Base-by-base conservation (phyloP, 2,888 invertebrate genomes). In the Catocala fraxini region DNA sequence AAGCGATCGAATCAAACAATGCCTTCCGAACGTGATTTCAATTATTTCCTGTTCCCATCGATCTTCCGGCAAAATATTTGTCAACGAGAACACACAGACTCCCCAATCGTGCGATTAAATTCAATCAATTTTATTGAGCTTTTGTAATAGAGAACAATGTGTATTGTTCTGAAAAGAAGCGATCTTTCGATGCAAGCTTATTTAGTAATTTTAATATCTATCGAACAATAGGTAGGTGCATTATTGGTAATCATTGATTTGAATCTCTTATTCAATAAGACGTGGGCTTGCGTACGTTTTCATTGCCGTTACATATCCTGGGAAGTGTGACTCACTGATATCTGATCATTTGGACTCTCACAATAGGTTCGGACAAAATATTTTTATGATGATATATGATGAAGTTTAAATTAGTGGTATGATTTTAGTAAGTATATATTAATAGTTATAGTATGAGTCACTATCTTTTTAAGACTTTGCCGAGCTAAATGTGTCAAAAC, bases 101-200 rank as follows among this genome's bases (percentile, higher is more conserved):
- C 75, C 74, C 80, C 54, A 68, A 69, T 63, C 48, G 61, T 43
- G 57, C 46, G 55, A 65, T 71, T 66, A 52, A 77, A 77, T 75
- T 77, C 70, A 76, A 77, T 77, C 65, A 81, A 81, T 86, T 89
- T 89, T 84, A 88, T 84, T 77, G 81, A 80, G 83, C 84, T 86
- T 75, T 85, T 85, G 82, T 84, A 86, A 84, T 75, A 57, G 79
- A 88, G 88, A 91, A 92, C 91, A 91, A 91, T 91, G 79, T 74
- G 81, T 79, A 91, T 91, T 90, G 90, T 91, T 89, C 87, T 79
- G 77, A 68, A 77, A 73, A 82, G 76, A 80, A 74, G 53, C 43
- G 47, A 81, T 83, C 81, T 84, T 83, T 82, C 78, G 81, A 66
- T 73, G 79, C 73, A 70, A 79, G 76, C 77, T 82, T 80, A 82